A percentile compares a stretch with the other conserved stretches of the same genome.
phyloP scores from a whole-genome alignment of 2,888 invertebrate genomes.

The Sisyra terminalis region DNA sequence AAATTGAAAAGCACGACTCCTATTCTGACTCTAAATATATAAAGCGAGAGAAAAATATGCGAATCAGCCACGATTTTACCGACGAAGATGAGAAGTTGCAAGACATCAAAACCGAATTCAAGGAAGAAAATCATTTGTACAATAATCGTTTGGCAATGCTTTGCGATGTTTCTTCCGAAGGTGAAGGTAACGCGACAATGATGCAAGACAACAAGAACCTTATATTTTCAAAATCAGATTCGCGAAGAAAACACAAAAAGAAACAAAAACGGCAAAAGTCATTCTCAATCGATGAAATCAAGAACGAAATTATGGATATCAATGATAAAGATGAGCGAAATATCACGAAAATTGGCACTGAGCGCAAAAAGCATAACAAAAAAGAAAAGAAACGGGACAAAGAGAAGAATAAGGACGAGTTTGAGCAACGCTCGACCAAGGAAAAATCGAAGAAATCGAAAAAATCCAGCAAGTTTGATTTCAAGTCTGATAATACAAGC shows the following conservation, averaged over 20 bases:
- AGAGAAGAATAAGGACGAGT: conserved; percentile 29
- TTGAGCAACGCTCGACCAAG: conserved; percentile 28
- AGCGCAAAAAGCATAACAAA: conserved; percentile 29
- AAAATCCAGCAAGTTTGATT: conserved; percentile 22
- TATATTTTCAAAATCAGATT: conserved; percentile 25
- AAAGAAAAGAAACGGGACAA: conserved; percentile 45
- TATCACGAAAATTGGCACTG: conserved; percentile 21
- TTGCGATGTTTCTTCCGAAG: conserved; percentile 32
- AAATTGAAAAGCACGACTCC: conserved; percentile 17
- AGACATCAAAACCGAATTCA: conserved; percentile 12
- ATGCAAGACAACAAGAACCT: conserved; percentile 19
- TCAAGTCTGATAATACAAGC: conserved; percentile 24
- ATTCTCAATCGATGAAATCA: conserved; percentile 38
- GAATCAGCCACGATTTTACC: not conserved
- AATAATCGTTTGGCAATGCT: conserved; percentile 7
- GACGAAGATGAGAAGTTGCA: conserved; percentile 3
- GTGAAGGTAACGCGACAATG: conserved; percentile 26
- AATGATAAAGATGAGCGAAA: conserved; percentile 20
- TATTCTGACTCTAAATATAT: conserved; percentile 18
- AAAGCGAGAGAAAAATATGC: conserved; percentile 20
- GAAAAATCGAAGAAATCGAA: conserved; percentile 43
- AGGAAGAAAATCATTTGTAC: conserved; percentile 7
- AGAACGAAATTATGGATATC: conserved; percentile 25
- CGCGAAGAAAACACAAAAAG: conserved; percentile 67
- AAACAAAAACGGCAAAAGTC: conserved; percentile 66